Evolutionary conservation across 2,888 invertebrate species (phyloP), one percentile per base, ranked within the genome.

Genomic region (Dasypolia templi): DNA sequence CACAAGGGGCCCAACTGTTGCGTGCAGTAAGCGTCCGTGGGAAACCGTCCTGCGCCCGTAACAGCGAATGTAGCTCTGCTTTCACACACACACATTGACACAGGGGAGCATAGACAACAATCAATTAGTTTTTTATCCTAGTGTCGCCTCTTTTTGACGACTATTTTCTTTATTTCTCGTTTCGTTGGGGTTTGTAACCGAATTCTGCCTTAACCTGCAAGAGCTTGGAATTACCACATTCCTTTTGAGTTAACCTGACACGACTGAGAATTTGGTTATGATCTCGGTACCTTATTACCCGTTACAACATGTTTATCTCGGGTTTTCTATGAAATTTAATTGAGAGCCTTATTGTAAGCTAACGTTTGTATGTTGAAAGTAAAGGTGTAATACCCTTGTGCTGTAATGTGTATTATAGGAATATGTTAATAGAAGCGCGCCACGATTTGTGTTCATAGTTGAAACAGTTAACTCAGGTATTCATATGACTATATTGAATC

Each of bases 1-100:
- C 98, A 98, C 96, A 98, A 98, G 97, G 98, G 86, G 75, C 65
- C 98, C 97, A 98, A 98, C 92, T 98, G 98, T 97, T 98, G 98
- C 97, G 97, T 98, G 96, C 98, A 98, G 97, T 98, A 97, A 96
- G 80, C 81, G 82, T 77, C 85, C 64, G 83, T 76, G 71, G 84
- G 83, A 61, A 73, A 71, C 89, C 89, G 89, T 84, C 89, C 89
- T 84, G 88, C 89, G 88, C 86, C 86, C 90, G 84, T 82, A 88
- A 93, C 95, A 95, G 95, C 95, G 94, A 95, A 95, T 95, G 92
- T 93, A 95, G 94, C 96, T 96, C 96, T 96, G 96, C 95, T 95
- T 96, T 95, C 96, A 96, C 96, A 96, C 96, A 96, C 96, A 96
- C 96, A 96, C 96, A n/a, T n/a, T 91, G 89, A 94, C 94, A 94